Base-by-base conservation (phyloP, 2,797 vertebrate species). In the Oreochromis grahami region DNA sequence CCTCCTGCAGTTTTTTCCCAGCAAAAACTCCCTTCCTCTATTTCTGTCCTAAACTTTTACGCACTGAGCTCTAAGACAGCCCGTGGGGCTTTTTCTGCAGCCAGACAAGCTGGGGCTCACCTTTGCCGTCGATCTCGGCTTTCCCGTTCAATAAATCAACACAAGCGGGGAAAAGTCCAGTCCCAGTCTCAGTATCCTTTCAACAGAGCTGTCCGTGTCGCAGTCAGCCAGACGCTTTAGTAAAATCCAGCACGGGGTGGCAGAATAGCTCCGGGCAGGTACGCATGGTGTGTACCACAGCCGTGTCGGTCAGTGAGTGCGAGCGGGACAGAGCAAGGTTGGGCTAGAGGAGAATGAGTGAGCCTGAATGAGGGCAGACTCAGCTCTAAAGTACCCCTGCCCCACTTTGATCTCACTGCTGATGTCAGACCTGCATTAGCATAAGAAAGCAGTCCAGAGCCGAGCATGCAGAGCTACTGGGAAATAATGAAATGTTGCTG, bases 381-480 rank as follows among this genome's bases (percentile, higher is more conserved):
- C 87, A 41, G 92, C 95, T 96, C 96, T 98, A 96, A 98, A 96
- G 93, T 94, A 93, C 92, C 88, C 89, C 94, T 87, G 94, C 84
- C 91, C 91, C 48, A 89, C 97, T 97, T 97, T 97, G 96, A 97
- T 97, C 96, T 95, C 96, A 86, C 93, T 90, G 96, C 88, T 98
- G 97, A 98, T 97, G 97, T 98, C 97, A 98, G 94, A 91, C 82
- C 86, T 0, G 77, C 12, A 98, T 98, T 98, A 97, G 95, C 97
- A 98, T 98, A 97, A 97, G 96, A 98, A 97, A 97, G 95, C 92
- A 80, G 81, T 68, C 79, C 80, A 83, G 79, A 76, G 80, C 89
- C 80, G 48, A 52, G 81, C 81, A 10, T 77, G 55, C 80, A 19
- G 80, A 56, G 84, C 78, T 2, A 10, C 76, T 43, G 68, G 13